Conservation (phyloP, 2,888 invertebrate genomes). For the Pherbina coryleti region DNA sequence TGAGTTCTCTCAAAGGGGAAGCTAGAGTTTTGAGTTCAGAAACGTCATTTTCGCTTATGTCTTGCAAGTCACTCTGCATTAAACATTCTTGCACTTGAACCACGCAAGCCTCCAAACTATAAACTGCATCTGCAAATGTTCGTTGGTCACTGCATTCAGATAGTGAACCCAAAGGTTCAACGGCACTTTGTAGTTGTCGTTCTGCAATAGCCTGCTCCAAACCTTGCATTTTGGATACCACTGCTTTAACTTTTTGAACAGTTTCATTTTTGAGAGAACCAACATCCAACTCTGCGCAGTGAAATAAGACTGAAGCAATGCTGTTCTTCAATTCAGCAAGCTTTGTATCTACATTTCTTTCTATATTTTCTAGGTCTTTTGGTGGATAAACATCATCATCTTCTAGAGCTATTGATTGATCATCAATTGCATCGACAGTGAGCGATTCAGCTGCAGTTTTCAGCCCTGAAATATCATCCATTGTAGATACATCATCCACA, state of each 20-base stretch:
- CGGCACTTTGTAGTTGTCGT: slow-evolving; percentile 62
- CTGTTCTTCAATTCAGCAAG: slow-evolving; percentile 61
- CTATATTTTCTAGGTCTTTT: slow-evolving; percentile 42
- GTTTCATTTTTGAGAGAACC: slow-evolving; percentile 52
- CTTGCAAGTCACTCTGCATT: slow-evolving; percentile 53
- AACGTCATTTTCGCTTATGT: slow-evolving; percentile 50
- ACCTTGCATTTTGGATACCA: slow-evolving; percentile 67
- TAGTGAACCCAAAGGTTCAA: slow-evolving; percentile 61
- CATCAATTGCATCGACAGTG: slow-evolving; percentile 50
- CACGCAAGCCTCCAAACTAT: slow-evolving; percentile 60
- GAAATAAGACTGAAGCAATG: slow-evolving; percentile 59
- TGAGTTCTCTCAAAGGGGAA: slow-evolving; percentile 61
- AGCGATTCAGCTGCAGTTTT: slow-evolving; percentile 72
- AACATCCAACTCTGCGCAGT: slow-evolving; percentile 58
- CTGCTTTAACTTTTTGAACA: slow-evolving; percentile 54
- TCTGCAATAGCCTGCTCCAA: slow-evolving; percentile 67
- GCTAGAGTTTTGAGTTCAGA: slow-evolving; percentile 57
- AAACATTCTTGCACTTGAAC: slow-evolving; percentile 61
- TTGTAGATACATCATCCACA: slow-evolving; percentile 62
- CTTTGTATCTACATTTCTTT: slow-evolving; percentile 52
- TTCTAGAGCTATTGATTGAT: slow-evolving; percentile 37
- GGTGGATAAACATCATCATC: slow-evolving; percentile 36
- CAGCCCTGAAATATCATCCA: slow-evolving; percentile 74
- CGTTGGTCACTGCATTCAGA: slow-evolving; percentile 60
- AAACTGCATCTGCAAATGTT: slow-evolving; percentile 65